A percentile compares a stretch with the other conserved stretches of the same genome.
These are phyloP conservation scores for Zenarchopterus dispar DNA, from an alignment of 2,797 vertebrate genomes.

Conservation along the genomic window DNA sequence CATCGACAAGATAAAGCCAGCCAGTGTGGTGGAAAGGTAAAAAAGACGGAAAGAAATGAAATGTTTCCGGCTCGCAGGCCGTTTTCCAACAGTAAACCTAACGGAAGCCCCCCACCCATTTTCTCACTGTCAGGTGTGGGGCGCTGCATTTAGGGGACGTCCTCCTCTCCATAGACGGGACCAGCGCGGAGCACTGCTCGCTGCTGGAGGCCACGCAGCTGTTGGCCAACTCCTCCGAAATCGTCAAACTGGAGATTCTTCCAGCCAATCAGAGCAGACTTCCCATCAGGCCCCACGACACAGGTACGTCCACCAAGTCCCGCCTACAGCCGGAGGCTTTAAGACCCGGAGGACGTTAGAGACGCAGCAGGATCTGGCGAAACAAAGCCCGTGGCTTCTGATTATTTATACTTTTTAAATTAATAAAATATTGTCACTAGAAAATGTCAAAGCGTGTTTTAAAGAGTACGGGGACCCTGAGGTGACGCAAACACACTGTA, in stretches of 20 bases:
- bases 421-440: background rate
- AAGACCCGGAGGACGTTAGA: background rate
- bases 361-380: background rate
- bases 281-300: slow-evolving; percentile 87
- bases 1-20: slow-evolving; percentile 94
- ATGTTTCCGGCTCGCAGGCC: background rate
- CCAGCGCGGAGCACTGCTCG: slow-evolving; percentile 93
- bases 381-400: background rate
- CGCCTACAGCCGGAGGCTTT: background rate
- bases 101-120: background rate
- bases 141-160: slow-evolving; percentile 91
- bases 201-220: slow-evolving; percentile 95
- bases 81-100: slow-evolving; percentile 2
- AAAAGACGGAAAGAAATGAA: background rate
- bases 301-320: slow-evolving; percentile 79
- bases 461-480: background rate
- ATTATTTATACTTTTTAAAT: background rate
- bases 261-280: slow-evolving; percentile 87
- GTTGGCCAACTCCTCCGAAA: slow-evolving; percentile 87
- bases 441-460: slow-evolving; percentile 14
- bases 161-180: slow-evolving; percentile 95
- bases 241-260: slow-evolving; percentile 91
- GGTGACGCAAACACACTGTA: background rate
- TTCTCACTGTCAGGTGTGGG: slow-evolving; percentile 84
- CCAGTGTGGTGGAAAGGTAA: slow-evolving; percentile 95